Evolutionary conservation across 2,113 vertebrate species (phyloP), one percentile per base, ranked within the genome.

Genomic region (Myotis lucifugus): DNA sequence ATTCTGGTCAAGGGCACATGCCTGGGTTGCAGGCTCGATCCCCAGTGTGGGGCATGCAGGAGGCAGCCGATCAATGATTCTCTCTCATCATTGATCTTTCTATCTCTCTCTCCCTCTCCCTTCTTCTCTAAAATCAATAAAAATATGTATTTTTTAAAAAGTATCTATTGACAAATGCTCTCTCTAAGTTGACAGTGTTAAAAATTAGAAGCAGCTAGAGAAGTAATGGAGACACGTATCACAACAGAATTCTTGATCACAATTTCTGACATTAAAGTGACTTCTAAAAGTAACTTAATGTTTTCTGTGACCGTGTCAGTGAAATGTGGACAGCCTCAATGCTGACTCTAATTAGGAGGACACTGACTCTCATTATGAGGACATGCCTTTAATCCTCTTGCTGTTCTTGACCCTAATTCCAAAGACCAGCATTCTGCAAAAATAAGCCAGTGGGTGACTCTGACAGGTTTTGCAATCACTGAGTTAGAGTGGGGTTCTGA

Each of bases 341-440:
- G 88, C 96, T 82, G 85, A 92, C 93, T 92, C 97, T 98, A 94
- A 96, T 98, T 98, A 69, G 34, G 40, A 82, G 81, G 95, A 96
- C 95, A 77, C 96, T 82, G 85, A 92, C 93, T 92, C 97, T 98
- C 94, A 96, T 98, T 98, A 67, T 19, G 37, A 82, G 81, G 95
- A 96, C 95, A 74, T 92, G 34, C 37, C 94, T 98, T 98, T 98
- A 97, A 98, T 97, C 88, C 96, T 96, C 86, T 97, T 92, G 66
- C 96, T 93, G 84, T 94, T 97, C 95, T 50, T 93, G 96, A 90
- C 81, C 90, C 90, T 97, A 95, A 98, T 97, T 98, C 95, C 96
- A 76, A 98, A 98, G 97, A 98, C 97, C 97, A 98, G 93, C 96
- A 97, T 98, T 98, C 96, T 96, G 91, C 93, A 94, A 98, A 95